These are phyloP conservation scores for Andrena trimmerana DNA, from an alignment of 2,888 invertebrate genomes.

Conservation along the genomic window DNA sequence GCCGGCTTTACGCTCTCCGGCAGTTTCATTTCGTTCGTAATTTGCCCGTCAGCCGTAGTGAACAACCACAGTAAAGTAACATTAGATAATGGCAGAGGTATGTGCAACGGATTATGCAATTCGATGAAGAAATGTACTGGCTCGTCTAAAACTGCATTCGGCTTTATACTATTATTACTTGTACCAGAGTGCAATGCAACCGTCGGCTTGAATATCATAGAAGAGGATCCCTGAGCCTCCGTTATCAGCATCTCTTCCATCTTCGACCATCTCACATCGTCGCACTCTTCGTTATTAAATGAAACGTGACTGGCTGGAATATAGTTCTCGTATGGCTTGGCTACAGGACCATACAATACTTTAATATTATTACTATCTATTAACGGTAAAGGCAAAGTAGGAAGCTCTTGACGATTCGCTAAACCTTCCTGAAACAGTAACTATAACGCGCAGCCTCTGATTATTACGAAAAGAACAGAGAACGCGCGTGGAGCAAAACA, in stretches of 20 bases:
- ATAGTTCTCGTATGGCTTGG: constrained; percentile 86
- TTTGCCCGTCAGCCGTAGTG: constrained; percentile 83
- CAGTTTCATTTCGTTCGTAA: constrained; percentile 84
- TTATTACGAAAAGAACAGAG: constrained; percentile 24
- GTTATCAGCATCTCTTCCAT: constrained; percentile 92
- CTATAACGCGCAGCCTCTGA: constrained; percentile 61
- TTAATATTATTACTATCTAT: constrained; percentile 89
- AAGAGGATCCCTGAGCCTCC: constrained; percentile 89
- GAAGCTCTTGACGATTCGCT: constrained; percentile 84
- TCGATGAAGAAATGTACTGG: constrained; percentile 92
- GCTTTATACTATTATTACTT: constrained; percentile 88
- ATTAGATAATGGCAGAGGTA: constrained; percentile 89
- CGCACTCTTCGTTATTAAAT: constrained; percentile 82
- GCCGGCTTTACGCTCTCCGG: constrained; percentile 85
- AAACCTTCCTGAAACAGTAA: constrained; percentile 79
- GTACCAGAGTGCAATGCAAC: constrained; percentile 90
- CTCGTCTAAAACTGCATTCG: constrained; percentile 92
- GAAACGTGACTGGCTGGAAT: constrained; percentile 79
- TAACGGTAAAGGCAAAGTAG: constrained; percentile 91
- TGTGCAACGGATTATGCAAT: constrained; percentile 91
- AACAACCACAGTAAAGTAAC: constrained; percentile 92
- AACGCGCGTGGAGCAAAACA: background rate
- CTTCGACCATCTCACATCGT: constrained; percentile 88
- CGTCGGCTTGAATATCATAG: constrained; percentile 92
- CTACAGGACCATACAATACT: constrained; percentile 89